Conservation (phyloP, 1,140 invertebrate species). For the Drosophila saltans region DNA sequence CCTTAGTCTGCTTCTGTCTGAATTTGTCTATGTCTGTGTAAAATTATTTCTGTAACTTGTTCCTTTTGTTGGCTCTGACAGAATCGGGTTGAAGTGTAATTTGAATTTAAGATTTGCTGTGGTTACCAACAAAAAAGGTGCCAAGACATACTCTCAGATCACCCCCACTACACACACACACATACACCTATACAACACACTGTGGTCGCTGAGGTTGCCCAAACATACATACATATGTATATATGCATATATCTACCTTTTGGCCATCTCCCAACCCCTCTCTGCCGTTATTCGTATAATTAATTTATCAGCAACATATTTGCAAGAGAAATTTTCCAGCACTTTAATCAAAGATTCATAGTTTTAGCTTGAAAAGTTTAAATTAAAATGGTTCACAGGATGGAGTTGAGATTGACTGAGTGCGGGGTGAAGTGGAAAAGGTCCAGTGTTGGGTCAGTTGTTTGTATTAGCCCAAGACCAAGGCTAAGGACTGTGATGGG, state of each 20-base stretch:
- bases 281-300: slow-evolving; percentile 53
- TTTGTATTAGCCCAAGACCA: slow-evolving; percentile 48
- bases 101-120: slow-evolving; percentile 81
- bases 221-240: slow-evolving; percentile 3
- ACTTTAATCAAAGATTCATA: slow-evolving; percentile 77
- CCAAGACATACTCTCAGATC: slow-evolving; percentile 20
- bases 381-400: slow-evolving; percentile 53
- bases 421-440: slow-evolving; percentile 20
- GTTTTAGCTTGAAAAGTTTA: slow-evolving; percentile 63
- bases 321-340: slow-evolving; percentile 33
- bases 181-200: not conserved
- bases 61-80: slow-evolving; percentile 65
- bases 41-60: slow-evolving; percentile 75
- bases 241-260: not conserved
- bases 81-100: slow-evolving; percentile 73
- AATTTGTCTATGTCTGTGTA: slow-evolving; percentile 18
- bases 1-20: slow-evolving; percentile 3
- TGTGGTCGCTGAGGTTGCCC: slow-evolving; percentile 32
- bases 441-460: slow-evolving; percentile 65
- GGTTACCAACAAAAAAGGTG: slow-evolving; percentile 65
- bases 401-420: not conserved
- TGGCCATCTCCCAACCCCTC: not conserved
- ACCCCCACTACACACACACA: not conserved
- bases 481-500: slow-evolving; percentile 1
- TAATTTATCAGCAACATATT: slow-evolving; percentile 74